Percentiles rank a stretch among this genome's conserved stretches.
These are phyloP conservation scores for Mus spicilegus DNA, from an alignment of 2,113 vertebrate species.

Conservation along the genomic window DNA sequence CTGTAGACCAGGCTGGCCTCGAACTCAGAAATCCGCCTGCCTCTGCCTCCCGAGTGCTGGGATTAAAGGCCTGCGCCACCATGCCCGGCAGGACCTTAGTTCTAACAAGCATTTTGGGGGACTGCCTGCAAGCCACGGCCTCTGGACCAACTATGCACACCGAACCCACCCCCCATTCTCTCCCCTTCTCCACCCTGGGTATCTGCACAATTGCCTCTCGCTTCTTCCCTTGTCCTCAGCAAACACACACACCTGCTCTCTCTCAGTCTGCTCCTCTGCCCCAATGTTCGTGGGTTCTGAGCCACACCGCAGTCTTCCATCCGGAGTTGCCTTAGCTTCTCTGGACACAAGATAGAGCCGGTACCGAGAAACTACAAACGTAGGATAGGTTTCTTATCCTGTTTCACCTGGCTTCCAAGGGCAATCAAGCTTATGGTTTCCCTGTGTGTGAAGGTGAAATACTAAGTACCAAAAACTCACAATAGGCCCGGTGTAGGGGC, in stretches of 20 bases:
- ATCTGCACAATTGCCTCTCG: not conserved
- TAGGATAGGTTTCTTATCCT: not conserved
- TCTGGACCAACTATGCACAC: no score
- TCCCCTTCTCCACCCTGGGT: not conserved
- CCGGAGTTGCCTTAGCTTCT: not conserved
- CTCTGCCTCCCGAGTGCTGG: no score
- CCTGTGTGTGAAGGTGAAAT: not conserved
- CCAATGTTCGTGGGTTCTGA: not conserved
- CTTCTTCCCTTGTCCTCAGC: not conserved
- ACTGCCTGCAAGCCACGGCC: not conserved
- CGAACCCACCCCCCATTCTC: not conserved
- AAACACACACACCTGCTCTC: not conserved
- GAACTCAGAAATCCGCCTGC: no score
- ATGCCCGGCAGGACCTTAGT: not conserved
- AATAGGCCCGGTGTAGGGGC: not conserved
- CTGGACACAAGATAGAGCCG: not conserved
- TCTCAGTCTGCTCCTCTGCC: not conserved
- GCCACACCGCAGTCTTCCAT: rapidly evolving
- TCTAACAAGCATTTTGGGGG: rapidly evolving
- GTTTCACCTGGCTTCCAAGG: not conserved
- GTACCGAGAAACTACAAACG: rapidly evolving
- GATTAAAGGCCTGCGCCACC: no score
- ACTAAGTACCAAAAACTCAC: not conserved
- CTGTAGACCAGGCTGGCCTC: no score
- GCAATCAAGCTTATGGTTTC: not conserved